phyloP scores from a whole-genome alignment of 2,113 vertebrate species.

The Coptodon rendalli region DNA sequence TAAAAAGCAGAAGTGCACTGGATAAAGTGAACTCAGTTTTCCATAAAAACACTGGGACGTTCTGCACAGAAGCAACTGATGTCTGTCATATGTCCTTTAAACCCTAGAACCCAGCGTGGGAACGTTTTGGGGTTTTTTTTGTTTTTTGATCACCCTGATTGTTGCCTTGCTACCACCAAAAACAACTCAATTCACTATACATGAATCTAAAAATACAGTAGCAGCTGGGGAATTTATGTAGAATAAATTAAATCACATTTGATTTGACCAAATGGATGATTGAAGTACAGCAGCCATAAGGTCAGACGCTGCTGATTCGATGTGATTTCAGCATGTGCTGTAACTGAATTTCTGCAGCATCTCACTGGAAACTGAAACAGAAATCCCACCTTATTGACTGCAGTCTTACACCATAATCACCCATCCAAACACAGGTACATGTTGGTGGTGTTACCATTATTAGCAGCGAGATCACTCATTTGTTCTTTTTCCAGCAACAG shows the following conservation, averaged over 20 bases:
- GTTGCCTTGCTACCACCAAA: neutral
- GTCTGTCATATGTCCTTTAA: neutral
- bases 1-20: neutral
- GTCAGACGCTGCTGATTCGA: neutral
- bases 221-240: neutral
- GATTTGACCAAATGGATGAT: neutral
- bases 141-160: neutral
- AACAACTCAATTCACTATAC: neutral
- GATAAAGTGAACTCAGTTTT: neutral
- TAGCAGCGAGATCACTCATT: neutral
- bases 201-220: neutral
- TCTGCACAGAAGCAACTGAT: neutral
- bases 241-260: neutral
- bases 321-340: neutral
- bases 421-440: neutral
- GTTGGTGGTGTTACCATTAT: neutral
- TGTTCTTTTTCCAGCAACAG: neutral
- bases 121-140: accelerated
- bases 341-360: neutral
- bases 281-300: neutral
- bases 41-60: neutral
- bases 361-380: neutral
- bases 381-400: neutral
- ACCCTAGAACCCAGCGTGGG: neutral
- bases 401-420: neutral